These are phyloP conservation scores for Podabrus alpinus DNA, from an alignment of 2,888 invertebrate genomes.

Conservation along the genomic window DNA sequence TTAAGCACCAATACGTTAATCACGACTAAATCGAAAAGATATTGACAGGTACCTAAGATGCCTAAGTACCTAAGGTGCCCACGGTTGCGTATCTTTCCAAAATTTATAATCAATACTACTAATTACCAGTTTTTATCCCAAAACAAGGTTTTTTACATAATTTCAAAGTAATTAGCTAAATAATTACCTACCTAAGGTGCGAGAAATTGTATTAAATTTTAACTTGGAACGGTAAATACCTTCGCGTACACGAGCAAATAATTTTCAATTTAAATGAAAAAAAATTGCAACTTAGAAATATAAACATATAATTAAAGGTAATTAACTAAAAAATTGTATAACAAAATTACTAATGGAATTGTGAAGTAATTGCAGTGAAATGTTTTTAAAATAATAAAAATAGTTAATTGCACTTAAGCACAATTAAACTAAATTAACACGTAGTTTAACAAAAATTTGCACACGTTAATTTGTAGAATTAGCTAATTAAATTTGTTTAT, in stretches of 20 bases:
- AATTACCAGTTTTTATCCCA: no score
- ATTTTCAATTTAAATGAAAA: neutral
- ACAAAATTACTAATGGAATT: neutral
- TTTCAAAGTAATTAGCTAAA: neutral
- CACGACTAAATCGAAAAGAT: no score
- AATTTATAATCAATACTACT: no score
- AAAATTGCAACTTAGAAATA: neutral
- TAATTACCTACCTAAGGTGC: neutral
- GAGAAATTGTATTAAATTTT: neutral
- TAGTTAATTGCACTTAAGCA: neutral
- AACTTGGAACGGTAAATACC: neutral
- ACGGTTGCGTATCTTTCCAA: no score
- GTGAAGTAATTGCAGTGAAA: neutral
- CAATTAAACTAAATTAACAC: neutral
- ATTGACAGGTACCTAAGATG: no score
- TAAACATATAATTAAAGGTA: neutral
- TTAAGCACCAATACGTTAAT: no score
- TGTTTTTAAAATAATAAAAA: neutral
- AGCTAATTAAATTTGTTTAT: neutral
- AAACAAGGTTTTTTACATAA: neutral
- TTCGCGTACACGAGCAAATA: neutral
- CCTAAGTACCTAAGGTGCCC: no score
- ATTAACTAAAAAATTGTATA: neutral
- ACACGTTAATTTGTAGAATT: neutral
- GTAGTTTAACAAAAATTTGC: neutral